These are phyloP conservation scores for Liasis olivaceus DNA, from an alignment of 2,797 vertebrate genomes.

Conservation along the genomic window DNA sequence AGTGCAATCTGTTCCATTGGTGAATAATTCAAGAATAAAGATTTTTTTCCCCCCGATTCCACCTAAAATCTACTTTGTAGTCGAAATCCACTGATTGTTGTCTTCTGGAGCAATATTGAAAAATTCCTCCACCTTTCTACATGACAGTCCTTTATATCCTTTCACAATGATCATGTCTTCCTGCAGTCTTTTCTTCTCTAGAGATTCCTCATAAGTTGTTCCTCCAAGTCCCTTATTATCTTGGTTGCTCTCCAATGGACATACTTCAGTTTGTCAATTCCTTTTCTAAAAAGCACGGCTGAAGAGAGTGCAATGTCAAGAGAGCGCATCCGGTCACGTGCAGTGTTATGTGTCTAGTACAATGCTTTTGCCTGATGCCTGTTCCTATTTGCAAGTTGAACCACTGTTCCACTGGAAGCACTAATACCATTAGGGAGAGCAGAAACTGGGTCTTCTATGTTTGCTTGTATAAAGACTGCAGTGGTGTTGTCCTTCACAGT, in stretches of 20 bases:
- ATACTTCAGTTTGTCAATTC: background rate
- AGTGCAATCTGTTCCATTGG: too few species aligned
- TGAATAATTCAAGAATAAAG: background rate
- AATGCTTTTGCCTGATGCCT: background rate
- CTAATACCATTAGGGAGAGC: background rate
- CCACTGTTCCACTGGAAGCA: background rate
- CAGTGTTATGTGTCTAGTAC: background rate
- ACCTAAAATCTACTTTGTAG: background rate
- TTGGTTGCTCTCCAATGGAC: background rate
- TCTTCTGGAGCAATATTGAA: background rate
- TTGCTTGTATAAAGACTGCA: background rate
- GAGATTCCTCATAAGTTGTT: background rate
- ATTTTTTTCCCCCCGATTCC: background rate
- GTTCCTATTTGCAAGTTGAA: background rate
- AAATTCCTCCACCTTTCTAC: background rate
- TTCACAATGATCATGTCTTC: background rate
- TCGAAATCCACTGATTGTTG: background rate
- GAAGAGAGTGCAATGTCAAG: background rate
- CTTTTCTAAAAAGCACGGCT: background rate
- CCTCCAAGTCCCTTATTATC: background rate
- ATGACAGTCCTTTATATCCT: background rate
- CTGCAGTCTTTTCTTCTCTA: background rate
- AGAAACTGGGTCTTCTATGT: background rate
- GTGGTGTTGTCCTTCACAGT: background rate
- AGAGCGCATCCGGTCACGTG: background rate